Conservation (phyloP, 2,888 invertebrate species). For the Calliphora vomitoria region DNA sequence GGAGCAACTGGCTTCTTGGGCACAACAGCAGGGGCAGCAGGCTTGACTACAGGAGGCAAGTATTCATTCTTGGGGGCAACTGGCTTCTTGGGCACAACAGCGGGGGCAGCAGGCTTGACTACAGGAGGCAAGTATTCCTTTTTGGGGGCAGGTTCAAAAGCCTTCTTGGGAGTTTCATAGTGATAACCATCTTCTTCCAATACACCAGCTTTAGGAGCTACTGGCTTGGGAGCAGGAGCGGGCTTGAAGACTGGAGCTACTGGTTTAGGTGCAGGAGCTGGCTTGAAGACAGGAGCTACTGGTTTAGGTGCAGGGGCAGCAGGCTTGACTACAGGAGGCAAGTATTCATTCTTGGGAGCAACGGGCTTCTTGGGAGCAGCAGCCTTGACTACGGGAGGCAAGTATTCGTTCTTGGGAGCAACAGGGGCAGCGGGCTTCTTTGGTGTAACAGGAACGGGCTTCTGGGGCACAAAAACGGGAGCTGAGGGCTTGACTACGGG, state of each 20-base stretch:
- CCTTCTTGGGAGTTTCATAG: slow-evolving; percentile 72
- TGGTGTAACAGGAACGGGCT: slow-evolving; percentile 3
- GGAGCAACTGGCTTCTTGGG: slow-evolving; percentile 26
- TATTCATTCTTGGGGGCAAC: background rate
- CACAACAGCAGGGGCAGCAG: background rate
- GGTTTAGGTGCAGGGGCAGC: slow-evolving; percentile 52
- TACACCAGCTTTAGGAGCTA: slow-evolving; percentile 44
- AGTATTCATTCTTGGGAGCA: slow-evolving; percentile 43
- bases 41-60: slow-evolving; percentile 34
- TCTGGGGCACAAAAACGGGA: slow-evolving; percentile 55
- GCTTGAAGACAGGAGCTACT: slow-evolving; percentile 58
- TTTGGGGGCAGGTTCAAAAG: slow-evolving; percentile 52
- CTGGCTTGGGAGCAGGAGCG: slow-evolving; percentile 38
- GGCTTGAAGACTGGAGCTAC: slow-evolving; percentile 43
- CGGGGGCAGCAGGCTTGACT: slow-evolving; percentile 27
- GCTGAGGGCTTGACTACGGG: slow-evolving; percentile 63
- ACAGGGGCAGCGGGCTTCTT: background rate
- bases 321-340: slow-evolving; percentile 68
- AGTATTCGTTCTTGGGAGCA: too few species aligned
- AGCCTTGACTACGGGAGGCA: slow-evolving; percentile 4
- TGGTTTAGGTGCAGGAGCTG: slow-evolving; percentile 50
- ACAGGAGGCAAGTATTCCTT: slow-evolving; percentile 74
- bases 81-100: slow-evolving; percentile 18
- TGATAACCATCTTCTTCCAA: slow-evolving; percentile 81
- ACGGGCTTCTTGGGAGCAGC: background rate